Evolutionary conservation across 53 echinoderm and acorn worm genomes (phyloP).

Genomic region (Temnopleurus reevesii): DNA sequence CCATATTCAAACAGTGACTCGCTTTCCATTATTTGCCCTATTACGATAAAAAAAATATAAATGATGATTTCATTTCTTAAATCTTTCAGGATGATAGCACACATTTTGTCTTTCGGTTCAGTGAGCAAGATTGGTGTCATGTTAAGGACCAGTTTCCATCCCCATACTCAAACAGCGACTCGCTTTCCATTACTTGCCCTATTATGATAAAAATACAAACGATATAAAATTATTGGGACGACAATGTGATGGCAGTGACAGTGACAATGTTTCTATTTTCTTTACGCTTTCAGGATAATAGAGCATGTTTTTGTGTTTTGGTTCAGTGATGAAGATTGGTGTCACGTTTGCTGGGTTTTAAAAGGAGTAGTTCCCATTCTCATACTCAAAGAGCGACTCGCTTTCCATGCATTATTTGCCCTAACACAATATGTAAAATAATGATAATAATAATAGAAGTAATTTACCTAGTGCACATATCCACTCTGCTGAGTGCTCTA

Average conservation of each 20-base stretch:
- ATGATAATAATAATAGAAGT: no score
- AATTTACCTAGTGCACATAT: no score
- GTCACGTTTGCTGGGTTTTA: constrained; percentile 5
- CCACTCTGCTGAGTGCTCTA: no score
- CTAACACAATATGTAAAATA: no score
- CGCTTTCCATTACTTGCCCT: neutral
- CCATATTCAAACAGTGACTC: constrained; percentile 24
- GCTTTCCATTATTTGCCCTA: neutral
- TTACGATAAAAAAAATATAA: no score
- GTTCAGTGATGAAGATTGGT: neutral
- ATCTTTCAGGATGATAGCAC: neutral
- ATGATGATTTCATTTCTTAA: no score
- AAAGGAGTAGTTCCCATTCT: neutral
- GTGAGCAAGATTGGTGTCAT: neutral
- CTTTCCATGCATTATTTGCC: neutral
- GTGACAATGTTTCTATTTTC: no score
- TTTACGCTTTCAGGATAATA: no score
- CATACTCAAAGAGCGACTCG: constrained; percentile 24
- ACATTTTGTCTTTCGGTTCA: neutral
- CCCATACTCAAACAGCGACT: neutral
- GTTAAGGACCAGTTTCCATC: neutral
- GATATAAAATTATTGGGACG: no score
- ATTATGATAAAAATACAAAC: no score
- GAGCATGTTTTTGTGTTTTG: no score
- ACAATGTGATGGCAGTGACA: no score